Evolutionary conservation across 2,113 vertebrate species (phyloP).

Genomic region (Hypanus sabinus): DNA sequence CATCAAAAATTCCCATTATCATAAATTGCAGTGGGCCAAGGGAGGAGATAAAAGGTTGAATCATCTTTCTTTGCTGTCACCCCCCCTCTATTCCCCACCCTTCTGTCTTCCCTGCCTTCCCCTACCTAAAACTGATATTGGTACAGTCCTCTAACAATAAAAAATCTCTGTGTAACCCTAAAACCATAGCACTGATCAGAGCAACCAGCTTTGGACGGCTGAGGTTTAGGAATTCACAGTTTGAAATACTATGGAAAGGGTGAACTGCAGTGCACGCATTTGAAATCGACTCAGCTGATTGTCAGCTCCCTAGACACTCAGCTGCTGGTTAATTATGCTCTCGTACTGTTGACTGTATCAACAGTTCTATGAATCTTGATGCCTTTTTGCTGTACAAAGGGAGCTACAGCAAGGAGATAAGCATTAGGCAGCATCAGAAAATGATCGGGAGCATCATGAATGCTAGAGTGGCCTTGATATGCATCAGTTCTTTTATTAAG

Average conservation of each 20-base stretch:
- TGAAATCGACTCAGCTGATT: constrained; percentile 37
- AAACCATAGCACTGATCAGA: constrained; percentile 77
- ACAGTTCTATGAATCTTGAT: constrained; percentile 52
- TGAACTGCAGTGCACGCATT: constrained; percentile 45
- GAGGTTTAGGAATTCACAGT: constrained; percentile 53
- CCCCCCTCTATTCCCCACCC: constrained; percentile 46
- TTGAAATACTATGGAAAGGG: constrained; percentile 43
- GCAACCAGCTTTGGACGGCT: constrained; percentile 69
- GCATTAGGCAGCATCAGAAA: not conserved
- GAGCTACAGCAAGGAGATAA: not conserved
- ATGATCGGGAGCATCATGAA: not conserved
- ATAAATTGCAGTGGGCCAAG: constrained; percentile 77
- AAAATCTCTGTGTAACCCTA: constrained; percentile 85
- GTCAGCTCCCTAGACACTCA: constrained; percentile 40
- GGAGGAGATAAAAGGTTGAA: constrained; percentile 53
- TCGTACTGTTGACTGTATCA: constrained; percentile 56
- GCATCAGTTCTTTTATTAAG: constrained; percentile 11
- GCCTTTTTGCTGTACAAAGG: constrained; percentile 30
- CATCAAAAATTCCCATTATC: constrained; percentile 94
- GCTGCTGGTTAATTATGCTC: constrained; percentile 58
- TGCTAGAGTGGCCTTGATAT: not conserved
- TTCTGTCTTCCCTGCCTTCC: constrained; percentile 44
- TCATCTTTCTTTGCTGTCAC: constrained; percentile 58
- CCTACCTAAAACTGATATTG: constrained; percentile 64
- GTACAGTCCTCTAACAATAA: constrained; percentile 95